Conservation (phyloP, 2,888 invertebrate genomes). For the Electrophaes corylata region DNA sequence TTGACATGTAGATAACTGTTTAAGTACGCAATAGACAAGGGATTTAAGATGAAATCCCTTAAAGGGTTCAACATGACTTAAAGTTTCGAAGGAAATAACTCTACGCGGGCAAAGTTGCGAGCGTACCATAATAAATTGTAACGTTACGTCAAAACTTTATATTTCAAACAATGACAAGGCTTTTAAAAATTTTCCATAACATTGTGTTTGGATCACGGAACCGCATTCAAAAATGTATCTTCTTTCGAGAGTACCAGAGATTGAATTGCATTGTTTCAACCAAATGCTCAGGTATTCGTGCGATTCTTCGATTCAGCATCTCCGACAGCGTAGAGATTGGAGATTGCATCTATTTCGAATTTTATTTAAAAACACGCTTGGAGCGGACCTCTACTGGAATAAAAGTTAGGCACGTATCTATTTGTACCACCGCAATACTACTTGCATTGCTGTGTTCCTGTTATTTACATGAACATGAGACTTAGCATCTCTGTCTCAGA, state of each 20-base stretch:
- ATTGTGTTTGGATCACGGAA: conserved; percentile 22
- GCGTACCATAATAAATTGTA: conserved; percentile 26
- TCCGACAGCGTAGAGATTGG: conserved; percentile 47
- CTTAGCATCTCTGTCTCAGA: no score
- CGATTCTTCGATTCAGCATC: conserved; percentile 52
- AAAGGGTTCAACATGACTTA: neutral
- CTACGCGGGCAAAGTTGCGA: neutral
- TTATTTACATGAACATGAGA: no score
- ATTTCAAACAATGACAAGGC: conserved; percentile 42
- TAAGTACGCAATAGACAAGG: neutral
- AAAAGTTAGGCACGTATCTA: conserved; percentile 48
- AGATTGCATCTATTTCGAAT: conserved; percentile 67
- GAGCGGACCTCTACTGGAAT: conserved; percentile 54
- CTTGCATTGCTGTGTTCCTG: no score
- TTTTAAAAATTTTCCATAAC: conserved; percentile 37
- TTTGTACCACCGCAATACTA: no score
- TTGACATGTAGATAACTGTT: neutral
- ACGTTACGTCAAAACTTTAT: conserved; percentile 38
- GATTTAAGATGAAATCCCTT: neutral
- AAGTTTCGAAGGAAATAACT: conserved; percentile 2
- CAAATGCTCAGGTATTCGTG: conserved; percentile 49
- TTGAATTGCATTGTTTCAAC: conserved; percentile 30
- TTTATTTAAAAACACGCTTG: conserved; percentile 63
- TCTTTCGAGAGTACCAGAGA: conserved; percentile 29
- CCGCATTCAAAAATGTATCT: conserved; percentile 30